Percentiles rank a stretch among this genome's conserved stretches.
Evolutionary conservation across 2,888 invertebrate genomes (phyloP).

Genomic region (Altica lythri): DNA sequence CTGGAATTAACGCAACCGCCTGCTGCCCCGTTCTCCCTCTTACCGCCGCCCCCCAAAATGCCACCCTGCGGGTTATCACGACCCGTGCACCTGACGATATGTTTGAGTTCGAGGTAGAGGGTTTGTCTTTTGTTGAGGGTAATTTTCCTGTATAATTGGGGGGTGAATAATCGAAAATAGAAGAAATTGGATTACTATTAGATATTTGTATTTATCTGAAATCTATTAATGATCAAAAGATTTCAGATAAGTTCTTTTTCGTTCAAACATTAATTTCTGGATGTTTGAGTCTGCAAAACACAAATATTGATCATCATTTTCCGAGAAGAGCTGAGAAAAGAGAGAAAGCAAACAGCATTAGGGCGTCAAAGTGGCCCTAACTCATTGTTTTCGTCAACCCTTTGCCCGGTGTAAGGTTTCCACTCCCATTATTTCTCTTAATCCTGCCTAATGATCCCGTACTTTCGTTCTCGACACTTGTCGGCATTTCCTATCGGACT

Average conservation of each 20-base stretch:
- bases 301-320: conserved; percentile 23
- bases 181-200: too few species aligned
- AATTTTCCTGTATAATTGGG: conserved; percentile 2
- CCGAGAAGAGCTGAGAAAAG: background rate
- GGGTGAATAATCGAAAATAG: background rate
- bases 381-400: conserved; percentile 50
- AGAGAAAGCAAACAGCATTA: conserved; percentile 37
- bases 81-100: conserved; percentile 47
- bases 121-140: conserved; percentile 13
- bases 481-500: conserved; percentile 41
- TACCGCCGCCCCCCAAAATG: conserved; percentile 26
- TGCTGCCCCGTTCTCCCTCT: conserved; percentile 42
- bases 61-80: conserved; percentile 32
- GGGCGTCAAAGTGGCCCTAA: conserved; percentile 37
- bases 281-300: background rate
- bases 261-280: too few species aligned
- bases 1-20: conserved; percentile 63
- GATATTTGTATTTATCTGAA: too few species aligned
- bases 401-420: conserved; percentile 48
- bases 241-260: too few species aligned
- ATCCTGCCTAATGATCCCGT: conserved; percentile 41
- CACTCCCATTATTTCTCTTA: conserved; percentile 30
- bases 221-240: too few species aligned
- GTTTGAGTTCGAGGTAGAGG: conserved; percentile 34
- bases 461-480: conserved; percentile 36